A percentile compares a stretch with the other conserved stretches of the same genome.
These are phyloP conservation scores for Cephus rjabovi DNA, from an alignment of 2,888 invertebrate genomes.

Conservation along the genomic window DNA sequence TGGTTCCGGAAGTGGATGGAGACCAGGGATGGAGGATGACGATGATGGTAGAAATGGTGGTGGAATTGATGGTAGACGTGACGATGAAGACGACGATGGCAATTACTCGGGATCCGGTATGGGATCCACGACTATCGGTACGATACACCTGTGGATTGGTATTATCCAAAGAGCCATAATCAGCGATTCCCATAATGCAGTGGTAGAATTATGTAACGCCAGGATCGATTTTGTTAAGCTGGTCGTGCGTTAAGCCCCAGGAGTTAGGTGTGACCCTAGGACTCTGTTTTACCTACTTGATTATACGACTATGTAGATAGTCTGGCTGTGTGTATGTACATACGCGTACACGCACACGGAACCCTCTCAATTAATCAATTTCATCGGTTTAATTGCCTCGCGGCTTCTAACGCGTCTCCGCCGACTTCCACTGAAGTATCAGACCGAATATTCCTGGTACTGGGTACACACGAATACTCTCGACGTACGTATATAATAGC, in stretches of 20 bases:
- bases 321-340: background rate
- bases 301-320: background rate
- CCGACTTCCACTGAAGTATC: background rate
- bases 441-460: background rate
- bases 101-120: conserved; percentile 57
- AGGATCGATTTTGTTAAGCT: background rate
- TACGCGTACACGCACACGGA: background rate
- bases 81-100: conserved; percentile 40
- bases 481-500: background rate
- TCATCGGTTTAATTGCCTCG: background rate
- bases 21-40: conserved; percentile 33
- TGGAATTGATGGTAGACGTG: conserved; percentile 27
- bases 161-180: background rate
- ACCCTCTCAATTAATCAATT: background rate
- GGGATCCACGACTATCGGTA: conserved; percentile 50
- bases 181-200: background rate
- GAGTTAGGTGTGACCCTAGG: background rate
- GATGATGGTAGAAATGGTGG: conserved; percentile 32
- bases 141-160: conserved; percentile 7
- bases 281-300: background rate
- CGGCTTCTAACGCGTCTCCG: background rate
- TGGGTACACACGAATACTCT: background rate
- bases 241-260: background rate
- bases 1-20: conserved; percentile 59
- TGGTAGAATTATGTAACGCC: background rate